phyloP scores from a whole-genome alignment of 2,113 vertebrate species.

The Neodontobutis hainanensis region DNA sequence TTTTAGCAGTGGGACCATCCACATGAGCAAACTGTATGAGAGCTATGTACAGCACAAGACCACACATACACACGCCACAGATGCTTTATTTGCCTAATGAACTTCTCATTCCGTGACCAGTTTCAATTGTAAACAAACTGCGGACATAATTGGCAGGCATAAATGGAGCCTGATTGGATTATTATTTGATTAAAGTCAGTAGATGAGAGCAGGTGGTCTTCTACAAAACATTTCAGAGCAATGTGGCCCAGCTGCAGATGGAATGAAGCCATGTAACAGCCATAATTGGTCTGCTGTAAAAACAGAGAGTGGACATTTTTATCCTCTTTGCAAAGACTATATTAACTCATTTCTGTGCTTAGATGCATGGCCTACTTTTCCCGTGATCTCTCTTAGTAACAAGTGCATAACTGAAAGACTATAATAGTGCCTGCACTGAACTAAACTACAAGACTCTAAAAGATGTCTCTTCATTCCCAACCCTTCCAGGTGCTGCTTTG shows the following conservation, averaged over 20 bases:
- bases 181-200: conserved; percentile 79
- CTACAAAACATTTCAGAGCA: conserved; percentile 46
- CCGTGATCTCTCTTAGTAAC: conserved; percentile 12
- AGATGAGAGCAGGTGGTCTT: conserved; percentile 74
- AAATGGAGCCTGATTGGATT: conserved; percentile 77
- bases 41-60: neutral
- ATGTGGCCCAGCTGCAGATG: conserved; percentile 47
- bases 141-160: conserved; percentile 68
- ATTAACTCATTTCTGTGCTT: neutral
- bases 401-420: conserved; percentile 25
- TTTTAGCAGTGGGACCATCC: neutral
- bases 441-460: conserved; percentile 45
- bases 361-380: neutral
- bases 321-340: conserved; percentile 4
- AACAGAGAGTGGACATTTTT: neutral
- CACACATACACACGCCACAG: conserved; percentile 19
- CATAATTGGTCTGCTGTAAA: conserved; percentile 10
- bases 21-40: neutral
- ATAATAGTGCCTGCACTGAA: conserved; percentile 44
- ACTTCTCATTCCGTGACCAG: conserved; percentile 68
- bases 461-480: conserved; percentile 42
- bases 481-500: conserved; percentile 30
- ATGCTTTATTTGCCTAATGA: conserved; percentile 69
- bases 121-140: conserved; percentile 75
- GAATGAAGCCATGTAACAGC: conserved; percentile 18